A percentile compares a stretch with the other conserved stretches of the same genome.
phyloP scores from a whole-genome alignment of 2,113 vertebrate species.

The Dicerorhinus sumatrensis region DNA sequence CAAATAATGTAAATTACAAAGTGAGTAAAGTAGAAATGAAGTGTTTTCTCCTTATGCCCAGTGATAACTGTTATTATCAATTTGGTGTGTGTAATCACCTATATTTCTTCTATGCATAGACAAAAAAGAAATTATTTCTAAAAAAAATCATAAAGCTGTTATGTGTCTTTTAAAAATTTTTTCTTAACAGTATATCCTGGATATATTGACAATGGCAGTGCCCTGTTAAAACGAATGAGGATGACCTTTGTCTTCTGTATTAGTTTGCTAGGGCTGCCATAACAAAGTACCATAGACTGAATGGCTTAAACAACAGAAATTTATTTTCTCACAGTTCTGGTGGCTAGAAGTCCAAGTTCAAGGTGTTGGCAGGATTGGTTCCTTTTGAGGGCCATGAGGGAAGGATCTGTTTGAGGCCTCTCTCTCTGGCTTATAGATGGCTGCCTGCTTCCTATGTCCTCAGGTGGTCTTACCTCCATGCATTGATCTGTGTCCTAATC shows the following conservation, averaged over 20 bases:
- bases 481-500: background rate
- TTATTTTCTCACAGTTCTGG: conserved; percentile 29
- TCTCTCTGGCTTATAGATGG: background rate
- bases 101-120: conserved; percentile 6
- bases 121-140: conserved; percentile 22
- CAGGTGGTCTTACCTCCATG: background rate
- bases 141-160: conserved; percentile 21
- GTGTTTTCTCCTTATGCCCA: background rate
- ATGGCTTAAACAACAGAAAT: background rate
- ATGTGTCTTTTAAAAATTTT: background rate
- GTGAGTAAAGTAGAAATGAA: conserved; percentile 32
- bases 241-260: background rate
- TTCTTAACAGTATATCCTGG: background rate
- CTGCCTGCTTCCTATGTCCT: background rate
- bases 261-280: background rate
- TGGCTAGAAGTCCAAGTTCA: background rate
- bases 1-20: conserved; percentile 16
- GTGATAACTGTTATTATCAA: background rate
- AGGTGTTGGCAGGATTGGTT: background rate
- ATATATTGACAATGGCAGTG: background rate
- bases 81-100: background rate
- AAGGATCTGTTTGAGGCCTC: background rate
- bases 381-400: background rate
- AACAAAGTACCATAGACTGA: background rate
- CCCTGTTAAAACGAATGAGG: background rate